Evolutionary conservation across 1,140 invertebrate species (phyloP), one percentile per base, ranked within the genome.

Genomic region (Acromyrmex echinatior): DNA sequence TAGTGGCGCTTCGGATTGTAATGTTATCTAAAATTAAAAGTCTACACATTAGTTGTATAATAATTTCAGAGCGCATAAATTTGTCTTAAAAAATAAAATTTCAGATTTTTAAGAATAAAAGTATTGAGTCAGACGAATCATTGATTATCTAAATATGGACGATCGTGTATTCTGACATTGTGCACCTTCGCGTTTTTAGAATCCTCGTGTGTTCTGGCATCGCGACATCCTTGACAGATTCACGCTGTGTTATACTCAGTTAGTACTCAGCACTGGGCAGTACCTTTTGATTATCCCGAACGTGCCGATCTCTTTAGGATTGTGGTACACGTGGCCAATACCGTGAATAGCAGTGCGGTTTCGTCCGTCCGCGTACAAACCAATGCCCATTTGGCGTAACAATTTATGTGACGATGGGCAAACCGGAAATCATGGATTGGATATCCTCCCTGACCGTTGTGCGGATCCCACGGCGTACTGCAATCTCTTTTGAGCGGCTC

Each of bases 371-470:
- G 89, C 86, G 88, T 88, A 84, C 92, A 89, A 73, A 92, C 92
- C 92, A 92, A 93, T 91, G 91, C 79, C 91, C 91, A 93, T 92
- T 94, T 92, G 88, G 88, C 92, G 68, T 88, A 62, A 10, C 71
- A 93, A 93, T 94, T 94, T 93, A 93, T 94, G 91, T 80, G 90
- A 90, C 91, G 89, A 93, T 88, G 91, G 88, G 87, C 89, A 93
- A 94, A 93, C 93, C 92, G 93, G 92, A 93, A 94, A 93, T 92
- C 92, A 88, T 90, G 91, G 92, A 92, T 92, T 91, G 87, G 90
- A 92, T 87, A 88, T 92, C 87, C 88, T 91, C 74, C n/a, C 74
- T 12, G 58, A 35, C 49, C 39, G 49, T 53, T 39, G 51, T n/a
- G 71, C 53, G 35, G 28, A 53, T 39, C 87, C 70, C 82, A 51